phyloP scores from a whole-genome alignment of 2,888 invertebrate genomes.

The Lycaena phlaeas region DNA sequence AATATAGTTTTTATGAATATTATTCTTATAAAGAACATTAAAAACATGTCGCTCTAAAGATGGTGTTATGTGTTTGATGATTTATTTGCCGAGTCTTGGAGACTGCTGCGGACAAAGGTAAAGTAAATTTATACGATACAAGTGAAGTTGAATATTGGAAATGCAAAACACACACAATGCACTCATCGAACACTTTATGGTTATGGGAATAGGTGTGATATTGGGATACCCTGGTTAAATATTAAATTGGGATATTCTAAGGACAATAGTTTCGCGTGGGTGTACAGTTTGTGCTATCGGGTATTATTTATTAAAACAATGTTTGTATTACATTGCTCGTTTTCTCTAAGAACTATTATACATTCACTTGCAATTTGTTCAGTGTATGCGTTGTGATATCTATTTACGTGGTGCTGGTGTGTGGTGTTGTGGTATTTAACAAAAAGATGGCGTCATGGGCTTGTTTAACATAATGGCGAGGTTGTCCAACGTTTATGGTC shows the following conservation, averaged over 20 bases:
- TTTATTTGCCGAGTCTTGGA: neutral
- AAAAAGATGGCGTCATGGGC: too few species aligned
- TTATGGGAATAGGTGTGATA: neutral
- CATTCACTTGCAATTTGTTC: neutral
- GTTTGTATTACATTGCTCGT: neutral
- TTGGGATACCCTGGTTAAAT: neutral
- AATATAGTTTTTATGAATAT: too few species aligned
- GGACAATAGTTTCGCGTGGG: constrained; percentile 12
- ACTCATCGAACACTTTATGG: too few species aligned
- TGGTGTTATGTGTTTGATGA: constrained; percentile 3
- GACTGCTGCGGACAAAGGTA: neutral
- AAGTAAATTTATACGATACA: too few species aligned
- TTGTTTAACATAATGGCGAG: too few species aligned
- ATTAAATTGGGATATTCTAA: constrained; percentile 3
- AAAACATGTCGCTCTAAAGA: constrained; percentile 2
- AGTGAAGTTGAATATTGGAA: too few species aligned
- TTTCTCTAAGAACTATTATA: neutral
- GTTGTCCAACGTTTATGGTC: too few species aligned
- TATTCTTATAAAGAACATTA: neutral
- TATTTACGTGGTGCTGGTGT: too few species aligned
- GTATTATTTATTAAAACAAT: neutral
- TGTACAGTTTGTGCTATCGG: neutral
- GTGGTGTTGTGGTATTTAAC: too few species aligned
- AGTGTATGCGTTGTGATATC: neutral
- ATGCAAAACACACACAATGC: too few species aligned